Percentiles rank a stretch among this genome's conserved stretches.
Evolutionary conservation across 1,140 invertebrate genomes (phyloP).

Genomic region (Orchestia grillus): DNA sequence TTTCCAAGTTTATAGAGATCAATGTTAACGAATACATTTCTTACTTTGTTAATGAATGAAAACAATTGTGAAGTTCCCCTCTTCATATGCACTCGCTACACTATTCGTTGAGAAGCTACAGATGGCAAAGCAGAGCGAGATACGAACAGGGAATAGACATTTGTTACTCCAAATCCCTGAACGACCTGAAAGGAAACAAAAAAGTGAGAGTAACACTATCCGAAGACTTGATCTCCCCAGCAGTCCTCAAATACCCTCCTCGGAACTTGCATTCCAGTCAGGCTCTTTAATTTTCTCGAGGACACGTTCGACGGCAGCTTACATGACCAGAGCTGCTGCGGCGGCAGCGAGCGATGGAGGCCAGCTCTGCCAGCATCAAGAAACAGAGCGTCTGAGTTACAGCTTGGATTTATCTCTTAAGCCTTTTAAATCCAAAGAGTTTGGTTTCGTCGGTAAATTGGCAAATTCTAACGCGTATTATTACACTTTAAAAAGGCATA

Average conservation of each 20-base stretch:
- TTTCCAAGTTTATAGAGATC: no score
- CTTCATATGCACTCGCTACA: neutral
- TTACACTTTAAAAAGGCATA: no score
- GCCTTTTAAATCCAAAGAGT: no score
- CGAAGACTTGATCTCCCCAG: neutral
- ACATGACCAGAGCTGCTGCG: neutral
- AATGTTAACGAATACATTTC: no score
- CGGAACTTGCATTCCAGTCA: neutral
- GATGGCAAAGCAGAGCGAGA: neutral
- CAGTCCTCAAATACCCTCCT: neutral
- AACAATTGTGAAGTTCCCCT: neutral
- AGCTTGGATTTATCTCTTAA: no score
- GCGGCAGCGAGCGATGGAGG: neutral
- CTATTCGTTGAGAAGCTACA: neutral
- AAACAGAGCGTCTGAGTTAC: no score
- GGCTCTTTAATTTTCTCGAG: slow-evolving; percentile 11
- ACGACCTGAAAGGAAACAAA: neutral
- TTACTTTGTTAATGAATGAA: no score
- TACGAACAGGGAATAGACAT: neutral
- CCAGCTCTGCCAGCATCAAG: neutral
- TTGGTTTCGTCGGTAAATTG: no score
- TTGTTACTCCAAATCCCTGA: neutral
- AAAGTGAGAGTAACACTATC: neutral
- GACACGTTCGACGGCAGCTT: slow-evolving; percentile 1
- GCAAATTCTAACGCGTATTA: no score